Percentiles rank a stretch among this genome's conserved stretches.
phyloP scores from a whole-genome alignment of 2,888 invertebrate species.

The Eupithecia pulchellata region DNA sequence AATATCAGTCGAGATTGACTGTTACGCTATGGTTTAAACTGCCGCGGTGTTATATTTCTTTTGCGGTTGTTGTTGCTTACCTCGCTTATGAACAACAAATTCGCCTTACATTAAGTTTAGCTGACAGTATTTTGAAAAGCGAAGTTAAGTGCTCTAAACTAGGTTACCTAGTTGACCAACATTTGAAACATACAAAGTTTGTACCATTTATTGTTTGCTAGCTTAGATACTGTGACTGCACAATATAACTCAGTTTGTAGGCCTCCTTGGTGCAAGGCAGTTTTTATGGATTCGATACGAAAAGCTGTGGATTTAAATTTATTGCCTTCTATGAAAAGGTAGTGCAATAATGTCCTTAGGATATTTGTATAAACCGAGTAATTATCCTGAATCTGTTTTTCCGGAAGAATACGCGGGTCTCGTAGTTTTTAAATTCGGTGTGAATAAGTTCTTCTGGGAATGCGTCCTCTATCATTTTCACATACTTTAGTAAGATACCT shows the following conservation, averaged over 20 bases:
- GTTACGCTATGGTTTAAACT: too few relatives aligned
- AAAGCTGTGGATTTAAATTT: not conserved
- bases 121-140: not conserved
- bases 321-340: not conserved
- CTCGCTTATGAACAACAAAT: not conserved
- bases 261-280: not conserved
- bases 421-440: not conserved
- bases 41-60: too few relatives aligned
- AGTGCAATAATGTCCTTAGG: not conserved
- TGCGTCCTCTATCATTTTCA: not conserved
- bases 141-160: constrained; percentile 15
- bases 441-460: not conserved
- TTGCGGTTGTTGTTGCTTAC: too few relatives aligned
- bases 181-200: constrained; percentile 13
- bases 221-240: not conserved
- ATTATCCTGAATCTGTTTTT: too few relatives aligned
- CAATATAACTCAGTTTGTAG: not conserved
- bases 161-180: constrained; percentile 28
- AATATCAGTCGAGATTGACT: too few relatives aligned
- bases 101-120: not conserved
- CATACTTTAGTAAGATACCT: not conserved
- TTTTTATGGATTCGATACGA: not conserved
- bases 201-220: constrained; percentile 2
- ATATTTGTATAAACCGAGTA: too few relatives aligned
- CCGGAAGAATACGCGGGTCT: not conserved